Evolutionary conservation across 1,140 invertebrate genomes (phyloP).

Genomic region (Hirudo medicinalis): DNA sequence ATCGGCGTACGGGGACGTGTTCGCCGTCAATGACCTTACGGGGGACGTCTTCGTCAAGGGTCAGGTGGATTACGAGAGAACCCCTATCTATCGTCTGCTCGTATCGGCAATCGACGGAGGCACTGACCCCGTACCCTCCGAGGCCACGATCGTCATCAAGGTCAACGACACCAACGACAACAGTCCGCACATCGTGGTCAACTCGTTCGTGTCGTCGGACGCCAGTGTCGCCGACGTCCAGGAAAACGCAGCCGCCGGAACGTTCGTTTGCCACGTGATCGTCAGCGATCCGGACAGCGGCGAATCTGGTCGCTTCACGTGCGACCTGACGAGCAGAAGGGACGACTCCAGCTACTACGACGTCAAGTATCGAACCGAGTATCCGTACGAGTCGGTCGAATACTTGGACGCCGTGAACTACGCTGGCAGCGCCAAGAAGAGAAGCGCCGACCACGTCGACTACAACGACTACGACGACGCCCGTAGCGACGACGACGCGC

Average conservation of each 20-base stretch:
- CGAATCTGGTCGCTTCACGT: conserved; percentile 8
- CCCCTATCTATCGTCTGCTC: conserved; percentile 70
- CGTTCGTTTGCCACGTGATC: conserved; percentile 51
- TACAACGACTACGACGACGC: background rate
- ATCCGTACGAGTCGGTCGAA: background rate
- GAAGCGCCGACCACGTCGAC: conserved; percentile 43
- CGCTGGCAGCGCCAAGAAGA: background rate
- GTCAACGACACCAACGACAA: conserved; percentile 91
- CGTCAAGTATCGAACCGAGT: background rate
- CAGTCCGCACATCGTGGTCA: conserved; percentile 74
- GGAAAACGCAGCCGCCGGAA: conserved; percentile 79
- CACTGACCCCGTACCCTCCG: conserved; percentile 75
- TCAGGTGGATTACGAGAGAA: conserved; percentile 81
- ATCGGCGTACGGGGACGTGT: conserved; percentile 63
- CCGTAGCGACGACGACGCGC: background rate
- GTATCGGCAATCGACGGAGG: conserved; percentile 82
- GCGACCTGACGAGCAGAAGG: background rate
- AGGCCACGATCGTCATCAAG: conserved; percentile 75
- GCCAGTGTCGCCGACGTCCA: conserved; percentile 61
- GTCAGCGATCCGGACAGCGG: conserved; percentile 17
- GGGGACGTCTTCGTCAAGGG: conserved; percentile 82
- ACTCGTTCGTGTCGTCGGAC: conserved; percentile 49
- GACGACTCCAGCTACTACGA: background rate
- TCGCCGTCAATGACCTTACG: conserved; percentile 66
- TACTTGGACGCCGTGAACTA: background rate